Evolutionary conservation across 2,797 vertebrate species (phyloP).

Genomic region (Tarsius wallacei): DNA sequence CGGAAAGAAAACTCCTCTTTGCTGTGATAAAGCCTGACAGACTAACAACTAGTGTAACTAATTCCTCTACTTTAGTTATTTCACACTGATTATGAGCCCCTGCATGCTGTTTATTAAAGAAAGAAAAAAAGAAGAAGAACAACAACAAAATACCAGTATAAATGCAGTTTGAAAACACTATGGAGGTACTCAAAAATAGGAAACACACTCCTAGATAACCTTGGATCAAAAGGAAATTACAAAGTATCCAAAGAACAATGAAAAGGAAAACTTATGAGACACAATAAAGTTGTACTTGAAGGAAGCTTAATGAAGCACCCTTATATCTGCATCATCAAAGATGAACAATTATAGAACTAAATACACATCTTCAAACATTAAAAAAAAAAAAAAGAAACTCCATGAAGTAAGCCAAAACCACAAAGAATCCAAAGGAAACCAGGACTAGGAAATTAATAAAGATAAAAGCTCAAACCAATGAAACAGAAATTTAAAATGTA

Average conservation of each 20-base stretch:
- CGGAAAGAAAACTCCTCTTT: not conserved
- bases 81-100: not conserved
- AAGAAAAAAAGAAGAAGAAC: not conserved
- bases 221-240: conserved; percentile 55
- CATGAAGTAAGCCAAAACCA: conserved; percentile 60
- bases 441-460: conserved; percentile 44
- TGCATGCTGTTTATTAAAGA: not conserved
- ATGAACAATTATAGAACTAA: not conserved
- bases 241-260: not conserved
- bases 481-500: conserved; percentile 37
- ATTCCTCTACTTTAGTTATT: not conserved
- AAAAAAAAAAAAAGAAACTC: not conserved
- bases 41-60: not conserved
- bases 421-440: conserved; percentile 47
- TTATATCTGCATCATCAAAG: conserved; percentile 19
- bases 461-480: conserved; percentile 54
- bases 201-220: not conserved
- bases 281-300: not conserved
- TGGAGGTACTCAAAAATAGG: conserved; percentile 49
- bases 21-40: not conserved
- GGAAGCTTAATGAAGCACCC: not conserved
- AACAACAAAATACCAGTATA: not conserved
- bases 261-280: not conserved
- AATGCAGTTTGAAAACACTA: not conserved
- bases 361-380: not conserved